These are phyloP conservation scores for Pelochelys cantorii DNA, from an alignment of 2,797 vertebrate species.

Conservation along the genomic window DNA sequence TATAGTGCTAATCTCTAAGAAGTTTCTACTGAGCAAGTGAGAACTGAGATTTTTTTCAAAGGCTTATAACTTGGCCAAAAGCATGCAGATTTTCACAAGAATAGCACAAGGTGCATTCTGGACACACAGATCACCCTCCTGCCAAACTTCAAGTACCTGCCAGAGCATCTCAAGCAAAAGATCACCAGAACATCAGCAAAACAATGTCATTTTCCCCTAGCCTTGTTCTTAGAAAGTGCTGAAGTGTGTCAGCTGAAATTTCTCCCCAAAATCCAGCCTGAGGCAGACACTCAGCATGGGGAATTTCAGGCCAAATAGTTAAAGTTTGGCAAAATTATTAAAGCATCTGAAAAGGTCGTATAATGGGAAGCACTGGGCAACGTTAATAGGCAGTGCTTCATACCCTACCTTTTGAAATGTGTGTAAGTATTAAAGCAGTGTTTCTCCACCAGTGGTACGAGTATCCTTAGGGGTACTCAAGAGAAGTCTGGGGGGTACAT, in stretches of 20 bases:
- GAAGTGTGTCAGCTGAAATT: not conserved
- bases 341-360: rapidly evolving
- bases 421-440: rapidly evolving
- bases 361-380: rapidly evolving
- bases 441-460: too few species aligned
- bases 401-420: rapidly evolving
- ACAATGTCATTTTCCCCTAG: not conserved
- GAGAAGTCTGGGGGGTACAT: too few species aligned
- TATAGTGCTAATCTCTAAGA: rapidly evolving
- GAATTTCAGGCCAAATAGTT: not conserved
- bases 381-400: not conserved
- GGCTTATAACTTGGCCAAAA: not conserved
- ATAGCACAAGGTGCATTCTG: not conserved
- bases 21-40: not conserved
- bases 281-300: not conserved
- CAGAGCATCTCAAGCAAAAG: not conserved
- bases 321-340: not conserved
- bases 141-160: not conserved
- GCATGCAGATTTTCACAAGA: not conserved
- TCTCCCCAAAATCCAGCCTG: not conserved
- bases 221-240: not conserved
- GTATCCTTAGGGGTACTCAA: too few species aligned
- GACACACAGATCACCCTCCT: not conserved
- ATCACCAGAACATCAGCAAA: not conserved
- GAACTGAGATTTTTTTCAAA: not conserved